phyloP scores from a whole-genome alignment of 2,113 vertebrate genomes.

The Nyctibius bracteatus region DNA sequence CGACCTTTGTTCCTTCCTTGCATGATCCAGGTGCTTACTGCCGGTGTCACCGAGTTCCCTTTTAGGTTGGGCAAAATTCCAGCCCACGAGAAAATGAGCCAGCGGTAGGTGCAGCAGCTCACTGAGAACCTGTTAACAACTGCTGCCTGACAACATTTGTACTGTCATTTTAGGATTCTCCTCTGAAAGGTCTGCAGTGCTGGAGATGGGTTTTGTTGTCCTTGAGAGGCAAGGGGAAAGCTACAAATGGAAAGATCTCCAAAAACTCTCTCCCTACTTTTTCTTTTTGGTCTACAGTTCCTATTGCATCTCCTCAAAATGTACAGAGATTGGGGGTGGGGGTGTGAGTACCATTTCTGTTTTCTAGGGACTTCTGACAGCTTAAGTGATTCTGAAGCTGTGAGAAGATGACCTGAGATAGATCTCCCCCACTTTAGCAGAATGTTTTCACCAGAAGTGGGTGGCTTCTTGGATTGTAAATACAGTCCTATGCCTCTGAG shows the following conservation, averaged over 20 bases:
- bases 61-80: neutral
- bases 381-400: neutral
- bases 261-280: fast-evolving
- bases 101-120: neutral
- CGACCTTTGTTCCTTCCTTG: neutral
- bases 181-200: neutral
- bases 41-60: neutral
- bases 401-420: neutral
- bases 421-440: neutral
- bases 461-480: neutral
- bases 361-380: neutral
- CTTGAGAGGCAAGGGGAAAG: neutral
- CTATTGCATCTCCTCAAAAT: neutral
- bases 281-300: neutral
- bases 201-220: neutral
- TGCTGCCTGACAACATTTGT: neutral
- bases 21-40: neutral
- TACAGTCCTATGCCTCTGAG: neutral
- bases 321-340: neutral
- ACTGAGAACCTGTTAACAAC: neutral
- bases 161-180: neutral
- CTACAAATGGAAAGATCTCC: neutral
- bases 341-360: neutral
- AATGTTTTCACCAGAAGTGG: neutral
- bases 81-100: fast-evolving